phyloP scores from a whole-genome alignment of 2,888 invertebrate genomes.

The Pheosia tremula region DNA sequence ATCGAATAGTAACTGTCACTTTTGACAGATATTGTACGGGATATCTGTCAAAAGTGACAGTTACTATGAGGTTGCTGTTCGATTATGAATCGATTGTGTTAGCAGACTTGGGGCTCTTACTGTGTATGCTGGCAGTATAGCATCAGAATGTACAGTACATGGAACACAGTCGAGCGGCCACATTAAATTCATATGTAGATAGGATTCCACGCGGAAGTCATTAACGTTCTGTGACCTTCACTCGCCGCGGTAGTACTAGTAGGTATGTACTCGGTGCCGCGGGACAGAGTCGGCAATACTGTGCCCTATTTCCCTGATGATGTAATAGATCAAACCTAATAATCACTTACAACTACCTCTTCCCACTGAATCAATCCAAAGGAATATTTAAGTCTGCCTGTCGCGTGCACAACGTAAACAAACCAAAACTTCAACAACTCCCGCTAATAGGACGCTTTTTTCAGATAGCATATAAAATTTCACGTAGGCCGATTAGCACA shows the following conservation, averaged over 20 bases:
- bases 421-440: constrained; percentile 11
- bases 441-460: background rate
- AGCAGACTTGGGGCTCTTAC: too few species aligned
- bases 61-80: too few species aligned
- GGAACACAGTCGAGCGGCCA: background rate
- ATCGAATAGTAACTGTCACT: too few species aligned
- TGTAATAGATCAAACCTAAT: constrained; percentile 55
- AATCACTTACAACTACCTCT: constrained; percentile 36
- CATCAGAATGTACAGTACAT: background rate
- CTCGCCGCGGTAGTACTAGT: constrained; percentile 47
- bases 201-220: constrained; percentile 71
- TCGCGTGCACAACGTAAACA: constrained; percentile 29
- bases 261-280: constrained; percentile 32
- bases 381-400: constrained; percentile 6
- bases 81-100: too few species aligned
- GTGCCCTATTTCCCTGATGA: constrained; percentile 74
- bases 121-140: too few species aligned
- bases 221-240: constrained; percentile 69
- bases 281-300: constrained; percentile 33
- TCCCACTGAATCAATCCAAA: constrained; percentile 37
- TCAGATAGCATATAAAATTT: too few species aligned
- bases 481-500: too few species aligned
- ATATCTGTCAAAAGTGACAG: too few species aligned
- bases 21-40: too few species aligned
- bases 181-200: constrained; percentile 60